Percentiles rank a stretch among this genome's conserved stretches.
These are phyloP conservation scores for Tyrophagus putrescentiae DNA, from an alignment of 1,140 invertebrate species.

Conservation along the genomic window DNA sequence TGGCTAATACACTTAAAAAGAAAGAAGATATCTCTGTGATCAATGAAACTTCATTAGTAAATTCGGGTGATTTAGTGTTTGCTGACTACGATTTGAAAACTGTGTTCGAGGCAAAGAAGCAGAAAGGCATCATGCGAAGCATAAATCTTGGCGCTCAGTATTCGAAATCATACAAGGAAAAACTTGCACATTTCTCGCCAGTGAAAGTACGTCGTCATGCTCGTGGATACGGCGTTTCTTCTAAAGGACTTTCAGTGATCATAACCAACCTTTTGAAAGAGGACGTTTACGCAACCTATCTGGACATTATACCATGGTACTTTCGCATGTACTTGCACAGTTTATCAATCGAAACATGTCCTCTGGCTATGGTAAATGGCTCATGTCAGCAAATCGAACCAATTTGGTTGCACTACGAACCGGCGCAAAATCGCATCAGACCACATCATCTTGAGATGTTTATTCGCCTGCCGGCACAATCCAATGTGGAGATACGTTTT, in stretches of 20 bases:
- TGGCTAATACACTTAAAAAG: no score
- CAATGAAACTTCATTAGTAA: no score
- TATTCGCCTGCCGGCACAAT: slow-evolving; percentile 57
- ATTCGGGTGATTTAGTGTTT: no score
- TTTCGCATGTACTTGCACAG: slow-evolving; percentile 80
- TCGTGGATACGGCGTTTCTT: slow-evolving; percentile 50
- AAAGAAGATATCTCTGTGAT: no score
- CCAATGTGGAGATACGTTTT: slow-evolving; percentile 62
- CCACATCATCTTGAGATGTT: slow-evolving; percentile 81
- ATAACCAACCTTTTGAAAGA: slow-evolving; percentile 33
- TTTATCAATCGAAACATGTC: slow-evolving; percentile 42
- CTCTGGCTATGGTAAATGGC: slow-evolving; percentile 32
- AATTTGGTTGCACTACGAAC: slow-evolving; percentile 51
- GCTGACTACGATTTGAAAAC: slow-evolving; percentile 25
- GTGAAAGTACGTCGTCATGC: slow-evolving; percentile 24
- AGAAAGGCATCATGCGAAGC: no score
- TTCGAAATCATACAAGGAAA: slow-evolving; percentile 31
- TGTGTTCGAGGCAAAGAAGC: no score
- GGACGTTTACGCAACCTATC: slow-evolving; percentile 36
- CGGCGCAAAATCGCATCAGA: slow-evolving; percentile 61
- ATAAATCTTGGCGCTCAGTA: slow-evolving; percentile 52
- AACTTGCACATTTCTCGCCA: slow-evolving; percentile 28
- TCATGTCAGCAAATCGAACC: slow-evolving; percentile 42
- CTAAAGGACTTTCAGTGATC: slow-evolving; percentile 50
- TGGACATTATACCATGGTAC: slow-evolving; percentile 68